phyloP scores from a whole-genome alignment of 2,797 vertebrate genomes.

The Sarcoramphus papa region DNA sequence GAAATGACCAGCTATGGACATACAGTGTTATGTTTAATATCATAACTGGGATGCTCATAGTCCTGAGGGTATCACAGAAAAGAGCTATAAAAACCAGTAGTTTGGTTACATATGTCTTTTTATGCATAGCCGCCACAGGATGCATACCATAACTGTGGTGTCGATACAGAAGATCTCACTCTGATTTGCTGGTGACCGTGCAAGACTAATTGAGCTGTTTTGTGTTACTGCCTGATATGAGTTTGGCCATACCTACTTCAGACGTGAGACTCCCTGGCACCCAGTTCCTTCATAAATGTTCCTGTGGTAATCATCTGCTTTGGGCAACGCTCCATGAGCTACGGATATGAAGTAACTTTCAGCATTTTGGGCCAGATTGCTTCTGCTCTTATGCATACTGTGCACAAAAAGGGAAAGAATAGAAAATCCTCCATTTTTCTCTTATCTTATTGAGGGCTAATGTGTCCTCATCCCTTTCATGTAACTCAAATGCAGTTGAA shows the following conservation, averaged over 20 bases:
- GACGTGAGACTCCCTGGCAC: neutral
- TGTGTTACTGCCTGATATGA: neutral
- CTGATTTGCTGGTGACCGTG: neutral
- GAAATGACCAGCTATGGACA: rapidly evolving
- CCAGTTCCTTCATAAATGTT: neutral
- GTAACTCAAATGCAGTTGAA: neutral
- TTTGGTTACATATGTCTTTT: neutral
- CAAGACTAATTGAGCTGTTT: neutral
- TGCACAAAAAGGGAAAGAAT: neutral
- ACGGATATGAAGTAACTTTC: neutral
- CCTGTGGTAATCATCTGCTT: neutral
- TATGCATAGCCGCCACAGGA: neutral
- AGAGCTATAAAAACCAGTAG: neutral
- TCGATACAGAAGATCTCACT: neutral
- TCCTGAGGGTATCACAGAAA: neutral
- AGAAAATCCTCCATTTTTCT: neutral
- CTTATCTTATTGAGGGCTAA: rapidly evolving
- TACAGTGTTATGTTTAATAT: neutral
- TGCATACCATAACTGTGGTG: rapidly evolving
- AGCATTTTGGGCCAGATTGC: neutral
- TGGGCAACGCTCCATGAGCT: neutral
- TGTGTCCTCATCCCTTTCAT: neutral
- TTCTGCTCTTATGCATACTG: neutral
- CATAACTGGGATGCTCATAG: neutral
- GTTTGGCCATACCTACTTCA: neutral